phyloP scores from a whole-genome alignment of 2,797 vertebrate species.

The Anguilla megastoma region DNA sequence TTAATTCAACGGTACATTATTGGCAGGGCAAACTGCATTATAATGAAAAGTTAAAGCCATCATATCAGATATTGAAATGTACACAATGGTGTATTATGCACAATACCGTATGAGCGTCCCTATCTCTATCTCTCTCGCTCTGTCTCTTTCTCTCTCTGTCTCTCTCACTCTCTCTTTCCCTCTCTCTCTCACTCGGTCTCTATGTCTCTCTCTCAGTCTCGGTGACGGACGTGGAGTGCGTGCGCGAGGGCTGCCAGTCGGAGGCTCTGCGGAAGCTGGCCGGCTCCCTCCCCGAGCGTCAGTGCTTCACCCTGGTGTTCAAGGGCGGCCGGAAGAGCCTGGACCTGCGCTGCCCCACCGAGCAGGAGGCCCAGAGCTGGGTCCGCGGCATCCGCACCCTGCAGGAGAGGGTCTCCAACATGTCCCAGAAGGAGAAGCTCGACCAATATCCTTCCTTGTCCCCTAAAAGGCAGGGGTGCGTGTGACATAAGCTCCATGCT shows the following conservation, averaged over 20 bases:
- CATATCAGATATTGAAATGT: background rate
- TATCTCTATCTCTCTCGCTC: background rate
- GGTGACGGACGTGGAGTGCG: slow-evolving; percentile 75
- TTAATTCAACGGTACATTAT: background rate
- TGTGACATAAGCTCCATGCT: background rate
- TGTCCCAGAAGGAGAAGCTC: slow-evolving; percentile 91
- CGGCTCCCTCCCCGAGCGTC: slow-evolving; percentile 70
- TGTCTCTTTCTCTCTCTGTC: slow-evolving; percentile 55
- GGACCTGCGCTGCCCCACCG: slow-evolving; percentile 79
- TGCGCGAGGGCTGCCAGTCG: slow-evolving; percentile 79
- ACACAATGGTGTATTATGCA: background rate
- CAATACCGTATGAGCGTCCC: background rate
- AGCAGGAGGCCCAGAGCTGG: slow-evolving; percentile 84
- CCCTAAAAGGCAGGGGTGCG: background rate
- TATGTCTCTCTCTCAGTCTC: slow-evolving; percentile 57
- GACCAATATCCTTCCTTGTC: slow-evolving; percentile 89
- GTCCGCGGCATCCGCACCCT: slow-evolving; percentile 85
- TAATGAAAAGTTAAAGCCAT: background rate
- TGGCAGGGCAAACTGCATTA: background rate
- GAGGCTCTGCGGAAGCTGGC: slow-evolving; percentile 81
- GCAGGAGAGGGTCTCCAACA: slow-evolving; percentile 77
- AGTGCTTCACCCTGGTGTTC: slow-evolving; percentile 91
- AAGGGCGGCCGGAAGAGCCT: slow-evolving; percentile 84
- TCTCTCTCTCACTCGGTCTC: background rate
- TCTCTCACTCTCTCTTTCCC: background rate